Evolutionary conservation across 2,113 vertebrate genomes (phyloP), one percentile per base, ranked within the genome.

Genomic region (Ranitomeya imitator): DNA sequence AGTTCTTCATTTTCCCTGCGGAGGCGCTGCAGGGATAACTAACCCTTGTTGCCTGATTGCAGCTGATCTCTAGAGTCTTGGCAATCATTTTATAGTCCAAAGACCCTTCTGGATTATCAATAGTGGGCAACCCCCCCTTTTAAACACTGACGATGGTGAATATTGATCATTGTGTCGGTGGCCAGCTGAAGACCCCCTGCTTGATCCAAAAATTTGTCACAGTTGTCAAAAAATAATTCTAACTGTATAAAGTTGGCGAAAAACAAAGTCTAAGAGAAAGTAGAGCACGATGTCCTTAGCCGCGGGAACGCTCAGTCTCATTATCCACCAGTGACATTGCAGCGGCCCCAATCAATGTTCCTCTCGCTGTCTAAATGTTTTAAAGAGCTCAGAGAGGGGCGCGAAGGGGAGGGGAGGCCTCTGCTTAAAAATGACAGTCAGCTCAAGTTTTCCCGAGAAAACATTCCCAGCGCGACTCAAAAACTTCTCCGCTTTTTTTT

Each of bases 241-340:
- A 71, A 8, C 6, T 11, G 54, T 31, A 23, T 81, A 83, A 83
- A 88, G 87, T 83, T 83, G 5, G 23, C 5, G 14, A 69, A 84
- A 84, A 67, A 84, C 65, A 54, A 71, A 84, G 82, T 69, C 52
- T 26, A 1, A 26, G 51, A 65, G 54, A 88, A 88, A 88, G 54
- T 88, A 23, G 87, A 78, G 79, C 86, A 84, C 81, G 15, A 63
- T 83, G 81, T 88, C 59, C 81, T 88, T 71, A 16, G 31, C n/a
- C 61, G 80, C 79, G 31, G 59, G 87, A 83, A 88, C 87, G 26
- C 71, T 77, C 37, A 13, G 80, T 88, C 86, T 88, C 87, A 88
- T 88, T 88, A 88, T 88, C 87, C 87, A 78, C 80, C 23, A 67
- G 87, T 88, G 87, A 88, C 87, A 88, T 88, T 88, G 87, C 87